Conservation (phyloP, 2,113 vertebrate genomes). For the Gobiocypris rarus region DNA sequence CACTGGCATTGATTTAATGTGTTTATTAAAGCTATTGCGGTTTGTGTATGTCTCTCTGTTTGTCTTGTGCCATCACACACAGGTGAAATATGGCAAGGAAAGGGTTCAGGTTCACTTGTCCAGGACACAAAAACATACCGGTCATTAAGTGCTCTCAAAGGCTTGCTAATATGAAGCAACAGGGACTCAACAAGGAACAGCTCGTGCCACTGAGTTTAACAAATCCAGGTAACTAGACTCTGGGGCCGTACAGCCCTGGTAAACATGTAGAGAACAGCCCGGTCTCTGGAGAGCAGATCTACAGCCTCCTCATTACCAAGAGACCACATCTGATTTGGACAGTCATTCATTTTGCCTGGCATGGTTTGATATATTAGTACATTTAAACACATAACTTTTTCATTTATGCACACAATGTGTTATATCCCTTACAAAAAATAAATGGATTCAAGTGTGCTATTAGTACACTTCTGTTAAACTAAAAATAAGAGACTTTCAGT, state of each 20-base stretch:
- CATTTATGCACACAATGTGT: too few relatives aligned
- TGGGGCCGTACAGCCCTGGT: slow-evolving; percentile 39
- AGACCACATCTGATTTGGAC: background rate
- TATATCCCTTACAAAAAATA: too few relatives aligned
- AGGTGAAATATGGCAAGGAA: slow-evolving; percentile 8
- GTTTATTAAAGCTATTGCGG: background rate
- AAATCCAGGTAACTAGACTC: slow-evolving; percentile 51
- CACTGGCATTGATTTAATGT: background rate
- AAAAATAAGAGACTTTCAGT: too few relatives aligned
- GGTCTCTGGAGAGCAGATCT: slow-evolving; percentile 69
- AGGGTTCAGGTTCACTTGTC: slow-evolving; percentile 3
- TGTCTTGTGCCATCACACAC: slow-evolving; percentile 1
- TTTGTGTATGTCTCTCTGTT: slow-evolving; percentile 8
- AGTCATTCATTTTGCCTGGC: background rate
- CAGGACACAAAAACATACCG: background rate
- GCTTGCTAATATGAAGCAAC: background rate
- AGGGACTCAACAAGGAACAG: slow-evolving; percentile 22
- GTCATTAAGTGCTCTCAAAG: slow-evolving; percentile 10
- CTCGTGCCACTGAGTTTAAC: slow-evolving; percentile 19
- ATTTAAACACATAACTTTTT: too few relatives aligned
- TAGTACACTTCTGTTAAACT: too few relatives aligned
- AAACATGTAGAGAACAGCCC: slow-evolving; percentile 36
- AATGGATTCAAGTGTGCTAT: too few relatives aligned
- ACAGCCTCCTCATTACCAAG: background rate
- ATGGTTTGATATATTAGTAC: background rate